Percentiles rank a stretch among this genome's conserved stretches.
These are phyloP conservation scores for Lagocephalus sceleratus DNA, from an alignment of 2,797 vertebrate species.

Conservation along the genomic window DNA sequence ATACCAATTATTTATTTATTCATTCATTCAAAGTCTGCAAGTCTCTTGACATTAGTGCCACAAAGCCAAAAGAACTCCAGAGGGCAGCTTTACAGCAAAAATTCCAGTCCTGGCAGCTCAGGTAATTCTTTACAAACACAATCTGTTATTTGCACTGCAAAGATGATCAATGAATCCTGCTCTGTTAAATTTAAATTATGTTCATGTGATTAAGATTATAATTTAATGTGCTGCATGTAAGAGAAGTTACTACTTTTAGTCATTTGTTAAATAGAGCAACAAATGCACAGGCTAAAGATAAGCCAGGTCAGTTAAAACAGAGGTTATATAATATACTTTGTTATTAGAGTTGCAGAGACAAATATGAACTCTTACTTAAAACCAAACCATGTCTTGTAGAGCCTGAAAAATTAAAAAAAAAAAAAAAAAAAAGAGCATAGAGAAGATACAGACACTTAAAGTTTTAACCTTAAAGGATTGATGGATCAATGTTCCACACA, in stretches of 20 bases:
- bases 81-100: conserved; percentile 10
- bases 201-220: background rate
- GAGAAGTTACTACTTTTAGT: conserved; percentile 1
- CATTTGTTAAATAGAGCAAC: conserved; percentile 14
- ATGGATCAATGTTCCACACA: background rate
- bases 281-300: conserved; percentile 1
- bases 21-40: background rate
- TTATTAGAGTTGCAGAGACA: conserved; percentile 13
- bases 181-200: conserved; percentile 2
- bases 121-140: conserved; percentile 21
- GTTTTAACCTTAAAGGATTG: background rate
- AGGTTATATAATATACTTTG: background rate
- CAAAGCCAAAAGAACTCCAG: conserved; percentile 15
- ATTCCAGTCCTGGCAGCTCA: conserved; percentile 1
- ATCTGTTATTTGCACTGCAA: conserved; percentile 9
- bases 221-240: background rate
- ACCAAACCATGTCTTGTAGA: conserved; percentile 81
- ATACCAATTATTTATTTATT: background rate
- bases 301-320: conserved; percentile 21
- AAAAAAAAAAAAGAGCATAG: conserved; percentile 15
- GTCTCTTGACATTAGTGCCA: background rate
- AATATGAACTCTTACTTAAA: conserved; percentile 80
- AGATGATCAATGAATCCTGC: conserved; percentile 3
- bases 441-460: background rate
- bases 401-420: conserved; percentile 71